Evolutionary conservation across 2,797 vertebrate species (phyloP), one percentile per base, ranked within the genome.

Genomic region (Myotis pilosus): DNA sequence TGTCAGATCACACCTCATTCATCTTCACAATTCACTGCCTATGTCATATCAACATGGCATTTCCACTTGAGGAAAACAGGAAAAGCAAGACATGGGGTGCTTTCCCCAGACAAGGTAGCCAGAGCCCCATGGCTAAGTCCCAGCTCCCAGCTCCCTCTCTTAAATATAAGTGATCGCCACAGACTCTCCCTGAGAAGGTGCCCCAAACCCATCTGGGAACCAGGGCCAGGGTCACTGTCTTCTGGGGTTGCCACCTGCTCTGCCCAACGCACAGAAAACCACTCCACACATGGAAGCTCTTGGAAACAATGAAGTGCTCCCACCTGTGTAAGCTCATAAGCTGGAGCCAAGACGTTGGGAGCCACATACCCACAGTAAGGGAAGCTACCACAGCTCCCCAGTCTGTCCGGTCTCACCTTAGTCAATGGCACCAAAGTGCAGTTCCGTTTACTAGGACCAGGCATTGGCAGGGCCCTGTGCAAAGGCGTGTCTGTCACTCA

Each of bases 401-500:
- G 28, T 8, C 53, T 44, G 12, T 62, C 76, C 76, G 28, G 41
- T 8, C 28, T 55, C 30, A 3, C 16, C 30, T 57, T 12, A 22
- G n/a, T n/a, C 11, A 13, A 20, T 9, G 38, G 38, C 87, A 69
- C 47, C 38, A 23, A 15, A 36, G 30, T 4, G 69, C 33, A 28
- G 41, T 75, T 25, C 69, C 23, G 17, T 49, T 62, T 36, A 41
- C 49, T 15, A 85, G 33, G n/a, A 74, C 16, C 30, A 60, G 41
- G 53, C 23, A 4, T 1, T 1, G 13, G 44, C 30, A 78, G 83
- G 60, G 53, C 57, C 28, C 64, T 49, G 16, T 0, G 6, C 44
- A 55, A 92, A 75, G 44, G 9, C 10, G 17, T 4, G 2, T 20
- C 10, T 55, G n/a, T 91, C 71, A 97, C 97, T 97, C 64, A 97